Percentiles rank a stretch among this genome's conserved stretches.
Conservation (phyloP, 2,888 invertebrate genomes). For the Ephialtes manifestator region DNA sequence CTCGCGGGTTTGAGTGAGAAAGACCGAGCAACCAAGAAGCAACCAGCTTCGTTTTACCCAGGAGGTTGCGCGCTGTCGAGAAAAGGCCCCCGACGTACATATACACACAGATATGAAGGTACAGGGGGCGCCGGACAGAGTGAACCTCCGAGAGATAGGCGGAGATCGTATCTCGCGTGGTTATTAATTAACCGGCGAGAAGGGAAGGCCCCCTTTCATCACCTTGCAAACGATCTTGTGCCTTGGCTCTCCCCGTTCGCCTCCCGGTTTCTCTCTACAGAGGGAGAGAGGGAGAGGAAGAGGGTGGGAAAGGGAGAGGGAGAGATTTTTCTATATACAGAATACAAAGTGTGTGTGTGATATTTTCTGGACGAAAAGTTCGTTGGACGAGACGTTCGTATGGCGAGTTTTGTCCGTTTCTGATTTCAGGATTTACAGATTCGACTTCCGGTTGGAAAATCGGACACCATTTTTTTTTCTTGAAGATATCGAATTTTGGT, state of each 20-base stretch:
- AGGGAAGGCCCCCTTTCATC: conserved; percentile 85
- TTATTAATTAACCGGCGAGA: conserved; percentile 85
- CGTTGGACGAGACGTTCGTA: neutral
- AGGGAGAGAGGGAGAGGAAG: no score
- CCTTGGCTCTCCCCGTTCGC: conserved; percentile 60
- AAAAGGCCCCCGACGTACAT: conserved; percentile 41
- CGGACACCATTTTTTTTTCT: no score
- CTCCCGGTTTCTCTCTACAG: conserved; percentile 25
- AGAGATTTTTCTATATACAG: conserved; percentile 51
- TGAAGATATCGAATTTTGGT: no score
- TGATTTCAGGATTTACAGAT: no score
- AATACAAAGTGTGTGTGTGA: conserved; percentile 16
- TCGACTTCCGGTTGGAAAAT: no score
- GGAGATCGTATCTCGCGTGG: conserved; percentile 85
- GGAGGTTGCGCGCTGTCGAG: conserved; percentile 76
- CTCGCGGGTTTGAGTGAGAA: conserved; percentile 32
- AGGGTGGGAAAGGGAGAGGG: no score
- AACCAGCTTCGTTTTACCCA: conserved; percentile 77
- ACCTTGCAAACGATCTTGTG: conserved; percentile 82
- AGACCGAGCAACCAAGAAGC: conserved; percentile 46
- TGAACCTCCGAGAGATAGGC: conserved; percentile 82
- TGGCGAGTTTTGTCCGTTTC: no score
- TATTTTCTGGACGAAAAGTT: conserved; percentile 15
- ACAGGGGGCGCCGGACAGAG: conserved; percentile 54
- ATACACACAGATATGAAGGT: neutral